A percentile compares a stretch with the other conserved stretches of the same genome.
phyloP scores from a whole-genome alignment of 2,797 vertebrate genomes.

The Danio aesculapii region DNA sequence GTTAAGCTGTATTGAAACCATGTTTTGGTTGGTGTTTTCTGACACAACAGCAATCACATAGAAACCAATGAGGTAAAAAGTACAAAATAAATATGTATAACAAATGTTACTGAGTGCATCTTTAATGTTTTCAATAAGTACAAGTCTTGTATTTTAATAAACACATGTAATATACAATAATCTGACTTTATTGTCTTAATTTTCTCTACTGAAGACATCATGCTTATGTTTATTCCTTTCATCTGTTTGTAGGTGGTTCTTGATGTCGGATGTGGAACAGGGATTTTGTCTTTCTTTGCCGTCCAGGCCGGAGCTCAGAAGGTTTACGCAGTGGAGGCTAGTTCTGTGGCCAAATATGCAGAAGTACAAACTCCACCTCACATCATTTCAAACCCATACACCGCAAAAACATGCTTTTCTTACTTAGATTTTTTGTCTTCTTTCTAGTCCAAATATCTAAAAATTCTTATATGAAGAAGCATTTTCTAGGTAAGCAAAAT shows the following conservation, averaged over 20 bases:
- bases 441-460: no score
- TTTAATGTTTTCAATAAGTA: background rate
- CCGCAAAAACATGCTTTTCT: no score
- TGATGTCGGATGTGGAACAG: constrained; percentile 77
- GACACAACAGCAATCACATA: no score
- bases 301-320: constrained; percentile 77
- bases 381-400: background rate
- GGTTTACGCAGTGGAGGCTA: constrained; percentile 75
- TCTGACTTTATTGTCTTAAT: background rate
- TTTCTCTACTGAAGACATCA: background rate
- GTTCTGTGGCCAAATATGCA: constrained; percentile 69
- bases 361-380: constrained; percentile 62
- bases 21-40: no score
- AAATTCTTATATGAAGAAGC: no score
- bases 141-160: background rate
- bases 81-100: background rate
- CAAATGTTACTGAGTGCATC: background rate
- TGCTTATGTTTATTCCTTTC: background rate
- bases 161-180: background rate
- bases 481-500: no score
- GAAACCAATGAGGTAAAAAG: no score
- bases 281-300: constrained; percentile 77
- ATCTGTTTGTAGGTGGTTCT: constrained; percentile 73
- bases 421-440: no score
- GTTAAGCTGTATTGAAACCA: no score